Evolutionary conservation across 2,797 vertebrate species (phyloP).

Genomic region (Gymnoscopelus braueri): DNA sequence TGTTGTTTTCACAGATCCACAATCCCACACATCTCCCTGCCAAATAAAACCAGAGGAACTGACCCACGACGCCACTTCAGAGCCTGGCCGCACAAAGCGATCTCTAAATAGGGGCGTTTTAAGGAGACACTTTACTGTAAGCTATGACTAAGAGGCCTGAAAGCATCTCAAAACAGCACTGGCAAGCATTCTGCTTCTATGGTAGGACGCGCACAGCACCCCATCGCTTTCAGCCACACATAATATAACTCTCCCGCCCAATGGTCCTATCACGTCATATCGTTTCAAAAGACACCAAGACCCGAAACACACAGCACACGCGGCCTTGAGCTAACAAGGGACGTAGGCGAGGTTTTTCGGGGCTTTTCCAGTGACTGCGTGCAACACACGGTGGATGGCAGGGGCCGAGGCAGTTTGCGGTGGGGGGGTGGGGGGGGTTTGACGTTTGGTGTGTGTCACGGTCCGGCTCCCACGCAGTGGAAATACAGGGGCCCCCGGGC

Average conservation of each 20-base stretch:
- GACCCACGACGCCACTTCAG: constrained; percentile 59
- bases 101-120: constrained; percentile 63
- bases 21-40: constrained; percentile 48
- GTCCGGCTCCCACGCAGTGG: constrained; percentile 66
- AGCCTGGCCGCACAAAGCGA: constrained; percentile 39
- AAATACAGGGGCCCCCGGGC: constrained; percentile 59
- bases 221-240: constrained; percentile 59
- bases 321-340: constrained; percentile 76
- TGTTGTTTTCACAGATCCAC: constrained; percentile 63
- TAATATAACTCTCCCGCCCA: constrained; percentile 62
- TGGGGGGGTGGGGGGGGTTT: constrained; percentile 56
- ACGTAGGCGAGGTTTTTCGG: constrained; percentile 43
- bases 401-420: constrained; percentile 24
- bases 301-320: constrained; percentile 66
- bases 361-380: constrained; percentile 50
- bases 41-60: constrained; percentile 50
- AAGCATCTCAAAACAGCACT: constrained; percentile 65
- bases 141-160: constrained; percentile 64
- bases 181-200: constrained; percentile 55
- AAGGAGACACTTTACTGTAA: constrained; percentile 55
- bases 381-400: constrained; percentile 39
- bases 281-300: constrained; percentile 74
- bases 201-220: constrained; percentile 43
- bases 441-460: constrained; percentile 61
- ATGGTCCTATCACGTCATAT: constrained; percentile 69